Conservation (phyloP, 2,797 vertebrate genomes). For the Kryptopterus vitreolus region DNA sequence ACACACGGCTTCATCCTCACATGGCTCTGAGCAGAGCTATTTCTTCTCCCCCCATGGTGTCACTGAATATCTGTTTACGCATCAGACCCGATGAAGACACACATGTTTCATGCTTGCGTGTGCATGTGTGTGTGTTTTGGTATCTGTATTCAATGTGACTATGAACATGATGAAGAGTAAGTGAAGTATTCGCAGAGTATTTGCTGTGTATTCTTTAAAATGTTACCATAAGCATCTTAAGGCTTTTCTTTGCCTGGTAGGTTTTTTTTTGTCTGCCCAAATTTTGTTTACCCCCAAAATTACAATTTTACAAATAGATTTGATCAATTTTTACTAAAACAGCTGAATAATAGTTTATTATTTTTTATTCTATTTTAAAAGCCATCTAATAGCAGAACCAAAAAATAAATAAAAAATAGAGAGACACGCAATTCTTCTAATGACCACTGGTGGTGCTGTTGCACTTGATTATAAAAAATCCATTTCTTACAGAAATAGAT, state of each 20-base stretch:
- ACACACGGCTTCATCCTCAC: slow-evolving; percentile 26
- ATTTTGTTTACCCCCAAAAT: background rate
- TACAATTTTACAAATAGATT: background rate
- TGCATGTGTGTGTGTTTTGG: no score
- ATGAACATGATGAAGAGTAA: background rate
- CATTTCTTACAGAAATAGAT: no score
- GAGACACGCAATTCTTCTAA: background rate
- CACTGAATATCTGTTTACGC: slow-evolving; percentile 20
- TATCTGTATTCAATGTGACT: background rate
- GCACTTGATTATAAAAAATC: background rate
- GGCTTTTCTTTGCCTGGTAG: background rate
- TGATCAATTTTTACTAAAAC: background rate
- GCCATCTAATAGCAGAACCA: background rate
- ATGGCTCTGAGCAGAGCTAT: slow-evolving; percentile 27
- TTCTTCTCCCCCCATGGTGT: slow-evolving; percentile 11
- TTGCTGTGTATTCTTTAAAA: background rate
- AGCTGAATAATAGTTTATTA: no score
- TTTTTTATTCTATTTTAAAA: background rate
- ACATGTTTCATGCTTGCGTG: background rate
- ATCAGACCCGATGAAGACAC: background rate
- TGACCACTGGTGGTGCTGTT: slow-evolving; percentile 28
- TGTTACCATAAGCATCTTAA: background rate
- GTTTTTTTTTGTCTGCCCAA: no score
- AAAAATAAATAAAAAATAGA: background rate
- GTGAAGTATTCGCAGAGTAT: background rate